Conservation (phyloP, 2,797 vertebrate species). For the Lycodopsis pacificus region DNA sequence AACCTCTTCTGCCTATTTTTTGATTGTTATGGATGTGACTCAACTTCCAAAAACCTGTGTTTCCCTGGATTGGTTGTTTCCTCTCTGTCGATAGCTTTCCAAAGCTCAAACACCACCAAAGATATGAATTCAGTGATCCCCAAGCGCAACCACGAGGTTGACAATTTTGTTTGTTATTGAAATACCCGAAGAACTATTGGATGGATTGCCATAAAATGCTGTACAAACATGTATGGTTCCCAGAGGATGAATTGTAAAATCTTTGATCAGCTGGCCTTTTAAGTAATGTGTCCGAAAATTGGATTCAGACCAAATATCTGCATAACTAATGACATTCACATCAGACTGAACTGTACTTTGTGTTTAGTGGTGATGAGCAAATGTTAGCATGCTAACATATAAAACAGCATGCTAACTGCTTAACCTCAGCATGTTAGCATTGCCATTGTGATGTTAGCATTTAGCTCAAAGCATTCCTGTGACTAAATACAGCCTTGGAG, state of each 20-base stretch:
- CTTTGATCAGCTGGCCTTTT: not conserved
- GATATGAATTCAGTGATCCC: not conserved
- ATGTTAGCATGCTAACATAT: too few relatives aligned
- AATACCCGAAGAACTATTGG: not conserved
- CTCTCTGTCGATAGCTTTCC: not conserved
- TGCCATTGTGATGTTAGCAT: not conserved
- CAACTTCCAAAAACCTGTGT: not conserved
- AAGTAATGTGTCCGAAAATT: not conserved
- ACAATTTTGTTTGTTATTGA: not conserved
- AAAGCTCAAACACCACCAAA: not conserved
- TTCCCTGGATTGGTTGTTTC: conserved; percentile 3
- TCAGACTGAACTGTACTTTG: not conserved
- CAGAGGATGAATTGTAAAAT: too few relatives aligned
- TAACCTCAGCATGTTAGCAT: not conserved
- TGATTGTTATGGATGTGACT: not conserved
- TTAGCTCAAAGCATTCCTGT: not conserved
- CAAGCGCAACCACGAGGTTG: not conserved
- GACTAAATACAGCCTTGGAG: not conserved
- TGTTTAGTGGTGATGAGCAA: too few relatives aligned
- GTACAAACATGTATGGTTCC: not conserved
- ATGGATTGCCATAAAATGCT: not conserved
- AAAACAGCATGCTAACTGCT: too few relatives aligned
- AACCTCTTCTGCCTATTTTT: not conserved
- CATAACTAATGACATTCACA: not conserved
- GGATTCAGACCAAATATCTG: too few relatives aligned